Evolutionary conservation across 2,797 vertebrate genomes (phyloP).

Genomic region (Mormyrus proboscirostris): DNA sequence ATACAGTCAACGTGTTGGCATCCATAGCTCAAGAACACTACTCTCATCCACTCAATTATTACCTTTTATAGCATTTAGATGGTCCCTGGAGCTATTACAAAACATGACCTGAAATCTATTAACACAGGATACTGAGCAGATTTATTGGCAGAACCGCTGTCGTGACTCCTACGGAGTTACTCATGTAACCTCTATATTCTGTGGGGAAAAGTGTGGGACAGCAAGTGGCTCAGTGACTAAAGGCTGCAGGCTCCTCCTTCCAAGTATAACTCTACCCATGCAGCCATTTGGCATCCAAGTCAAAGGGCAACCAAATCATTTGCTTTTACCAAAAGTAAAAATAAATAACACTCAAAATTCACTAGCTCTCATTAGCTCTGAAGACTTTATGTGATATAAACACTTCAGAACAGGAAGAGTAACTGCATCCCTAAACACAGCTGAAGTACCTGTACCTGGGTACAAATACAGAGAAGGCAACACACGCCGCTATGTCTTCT

Average conservation of each 20-base stretch:
- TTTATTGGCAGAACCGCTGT: not conserved
- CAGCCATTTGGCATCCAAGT: not conserved
- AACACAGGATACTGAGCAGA: constrained; percentile 6
- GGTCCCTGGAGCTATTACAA: not conserved
- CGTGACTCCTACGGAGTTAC: not conserved
- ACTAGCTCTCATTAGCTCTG: not conserved
- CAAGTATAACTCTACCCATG: not conserved
- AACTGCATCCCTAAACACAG: not conserved
- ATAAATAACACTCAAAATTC: not conserved
- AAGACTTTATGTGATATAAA: not conserved
- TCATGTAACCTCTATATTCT: not conserved
- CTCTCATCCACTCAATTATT: not conserved
- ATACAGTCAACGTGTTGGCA: constrained; percentile 16
- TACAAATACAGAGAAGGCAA: not conserved
- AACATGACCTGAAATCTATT: not conserved
- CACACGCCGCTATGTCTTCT: not conserved
- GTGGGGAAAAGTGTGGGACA: not conserved
- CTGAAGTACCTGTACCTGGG: not conserved
- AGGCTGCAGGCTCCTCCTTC: not conserved
- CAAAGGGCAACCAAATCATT: not conserved
- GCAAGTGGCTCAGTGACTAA: not conserved
- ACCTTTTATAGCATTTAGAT: not conserved
- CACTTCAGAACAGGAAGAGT: not conserved
- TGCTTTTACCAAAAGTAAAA: not conserved
- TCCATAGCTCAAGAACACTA: not conserved